Evolutionary conservation across 2,888 invertebrate species (phyloP), one percentile per base, ranked within the genome.

Genomic region (Apamea sordens): DNA sequence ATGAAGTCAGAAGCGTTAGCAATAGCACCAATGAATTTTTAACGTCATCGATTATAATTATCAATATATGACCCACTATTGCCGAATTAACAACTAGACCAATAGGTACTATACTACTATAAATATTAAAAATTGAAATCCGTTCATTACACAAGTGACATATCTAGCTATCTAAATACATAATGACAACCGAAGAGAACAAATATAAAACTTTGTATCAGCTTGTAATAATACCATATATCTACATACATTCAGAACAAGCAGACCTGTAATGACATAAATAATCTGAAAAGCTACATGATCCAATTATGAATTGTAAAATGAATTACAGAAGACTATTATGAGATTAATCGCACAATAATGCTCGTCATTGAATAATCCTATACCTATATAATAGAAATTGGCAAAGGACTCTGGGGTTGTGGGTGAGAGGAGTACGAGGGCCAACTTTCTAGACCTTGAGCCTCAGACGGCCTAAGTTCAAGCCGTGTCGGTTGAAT

Each of bases 361-460:
- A 74, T 41, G 61, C 67, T 71, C 18, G 67, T 41, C 7, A 70
- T 80, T 77, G 11, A 77, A 68, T 86, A 78, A 73, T 76, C 53
- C 32, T 32, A 70, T 67, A 21, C 53, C 32, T 41, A 70, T 61
- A 24, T 74, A 75, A 75, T 78, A 73, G 70, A 80, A 73, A 79
- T 65, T 83, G 77, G 61, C 75, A 87, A 86, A 88, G 86, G 83
- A 77, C 80, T 89, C 77, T 72, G 74, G 81, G 84, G 88, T 83
- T 83, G 65, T 77, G 77, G 85, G 86, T 89, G 87, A 90, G 89
- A 67, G 85, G 41, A 86, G 88, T 90, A 78, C 74, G 78, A 90
- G 88, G 89, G 84, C 80, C 80, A 90, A 91, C 89, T 91, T 92
- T 91, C 86, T 84, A 93, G 92, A 92, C 93, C 91, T 93, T 92